These are phyloP conservation scores for Phalloptychus januarius DNA, from an alignment of 2,797 vertebrate species.

Conservation along the genomic window DNA sequence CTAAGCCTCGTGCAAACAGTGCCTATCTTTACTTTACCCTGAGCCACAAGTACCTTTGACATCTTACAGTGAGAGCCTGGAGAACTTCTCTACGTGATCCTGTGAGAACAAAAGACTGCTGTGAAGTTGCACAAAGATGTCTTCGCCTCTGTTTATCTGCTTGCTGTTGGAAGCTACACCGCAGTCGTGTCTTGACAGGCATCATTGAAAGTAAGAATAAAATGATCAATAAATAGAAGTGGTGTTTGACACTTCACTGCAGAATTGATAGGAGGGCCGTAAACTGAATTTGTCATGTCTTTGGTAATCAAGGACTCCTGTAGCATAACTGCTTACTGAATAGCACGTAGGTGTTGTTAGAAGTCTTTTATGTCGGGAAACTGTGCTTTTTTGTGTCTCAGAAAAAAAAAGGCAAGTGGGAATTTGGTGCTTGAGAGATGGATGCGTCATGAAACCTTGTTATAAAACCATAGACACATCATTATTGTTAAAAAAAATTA, in stretches of 20 bases:
- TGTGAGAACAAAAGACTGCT: slow-evolving; percentile 41
- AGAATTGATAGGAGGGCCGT: slow-evolving; percentile 5
- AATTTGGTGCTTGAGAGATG: slow-evolving; percentile 7
- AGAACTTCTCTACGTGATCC: slow-evolving; percentile 14
- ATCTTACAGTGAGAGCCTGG: slow-evolving; percentile 21
- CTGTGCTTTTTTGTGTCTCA: slow-evolving; percentile 9
- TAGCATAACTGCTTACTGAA: background rate
- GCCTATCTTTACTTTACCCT: slow-evolving; percentile 43
- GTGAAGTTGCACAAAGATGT: slow-evolving; percentile 26
- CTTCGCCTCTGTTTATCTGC: background rate
- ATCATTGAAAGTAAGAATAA: slow-evolving; percentile 32
- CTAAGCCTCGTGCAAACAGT: slow-evolving; percentile 49
- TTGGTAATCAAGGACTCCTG: slow-evolving; percentile 16
- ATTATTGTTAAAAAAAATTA: slow-evolving; percentile 23
- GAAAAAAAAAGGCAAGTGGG: background rate
- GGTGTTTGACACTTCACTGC: slow-evolving; percentile 31
- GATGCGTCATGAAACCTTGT: slow-evolving; percentile 20
- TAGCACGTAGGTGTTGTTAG: background rate
- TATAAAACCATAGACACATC: slow-evolving; percentile 27
- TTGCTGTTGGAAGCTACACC: background rate
- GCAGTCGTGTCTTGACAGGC: background rate
- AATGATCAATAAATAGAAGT: slow-evolving; percentile 47
- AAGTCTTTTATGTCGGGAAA: slow-evolving; percentile 7
- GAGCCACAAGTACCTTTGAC: slow-evolving; percentile 29
- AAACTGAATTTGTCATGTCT: background rate